phyloP scores from a whole-genome alignment of 2,888 invertebrate genomes.

The Cheiracanthium punctorium region DNA sequence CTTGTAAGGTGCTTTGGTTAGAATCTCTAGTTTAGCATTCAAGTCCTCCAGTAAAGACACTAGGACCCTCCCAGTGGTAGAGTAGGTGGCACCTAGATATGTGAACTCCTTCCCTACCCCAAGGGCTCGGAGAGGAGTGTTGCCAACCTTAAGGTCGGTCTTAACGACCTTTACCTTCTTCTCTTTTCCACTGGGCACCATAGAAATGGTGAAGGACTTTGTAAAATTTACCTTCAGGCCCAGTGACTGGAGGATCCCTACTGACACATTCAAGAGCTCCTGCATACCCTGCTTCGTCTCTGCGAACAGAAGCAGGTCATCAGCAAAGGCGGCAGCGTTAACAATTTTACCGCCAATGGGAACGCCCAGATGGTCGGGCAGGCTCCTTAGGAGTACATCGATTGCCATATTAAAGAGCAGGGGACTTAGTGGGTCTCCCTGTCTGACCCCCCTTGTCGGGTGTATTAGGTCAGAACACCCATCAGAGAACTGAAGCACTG shows the following conservation, averaged over 20 bases:
- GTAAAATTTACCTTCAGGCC: background rate
- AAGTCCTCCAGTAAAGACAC: background rate
- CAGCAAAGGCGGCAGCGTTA: background rate
- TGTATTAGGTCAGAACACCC: background rate
- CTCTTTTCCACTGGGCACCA: background rate
- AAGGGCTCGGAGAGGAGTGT: background rate
- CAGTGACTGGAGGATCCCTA: background rate
- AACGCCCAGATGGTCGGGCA: background rate
- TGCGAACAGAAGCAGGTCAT: background rate
- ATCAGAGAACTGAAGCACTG: background rate
- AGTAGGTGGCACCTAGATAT: background rate
- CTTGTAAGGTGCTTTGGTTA: background rate
- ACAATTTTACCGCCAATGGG: background rate
- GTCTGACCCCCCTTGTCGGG: background rate
- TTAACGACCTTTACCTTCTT: background rate
- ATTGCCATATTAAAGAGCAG: constrained; percentile 11
- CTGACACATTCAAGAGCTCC: background rate
- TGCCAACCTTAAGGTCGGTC: background rate
- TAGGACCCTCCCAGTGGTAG: background rate
- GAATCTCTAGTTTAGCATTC: background rate
- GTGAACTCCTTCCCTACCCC: background rate
- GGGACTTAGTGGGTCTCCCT: background rate
- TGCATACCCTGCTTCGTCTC: background rate
- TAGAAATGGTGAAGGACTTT: background rate
- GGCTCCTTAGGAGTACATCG: background rate